Base-by-base conservation (phyloP, 1,140 invertebrate genomes). In the Mesaphorura yosii region DNA sequence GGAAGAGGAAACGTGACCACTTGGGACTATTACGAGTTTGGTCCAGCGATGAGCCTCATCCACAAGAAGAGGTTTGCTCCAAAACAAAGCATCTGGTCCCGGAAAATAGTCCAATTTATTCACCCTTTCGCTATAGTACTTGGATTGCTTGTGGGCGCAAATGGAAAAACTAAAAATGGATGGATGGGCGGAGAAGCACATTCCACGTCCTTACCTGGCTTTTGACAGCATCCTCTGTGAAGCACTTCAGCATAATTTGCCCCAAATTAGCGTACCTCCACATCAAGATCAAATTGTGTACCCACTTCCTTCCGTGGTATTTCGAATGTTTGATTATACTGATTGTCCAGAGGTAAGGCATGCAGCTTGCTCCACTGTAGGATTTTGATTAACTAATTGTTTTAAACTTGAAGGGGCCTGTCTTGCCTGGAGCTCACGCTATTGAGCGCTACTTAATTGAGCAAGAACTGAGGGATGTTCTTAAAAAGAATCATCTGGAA, bases 391-490 rank as follows among this genome's bases (percentile, higher is more conserved):
- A 42, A 10, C 10, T 42, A 42, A 10, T 42, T 42, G 23, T 19
- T 42, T 42, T n/a, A n/a, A n/a, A n/a, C n/a, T n/a, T n/a, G 10
- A 10, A 42, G 40, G 44, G 44, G 28, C 44, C 44, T 46, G 69
- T 76, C 31, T 72, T 98, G 37, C 94, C 95, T 1, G 93, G 91
- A 26, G 86, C 88, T 47, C 92, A 98, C 74, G 88, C 93, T 0
- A 96, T 98, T 57, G 96, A 98, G 70, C 76, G 95, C 61, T 98
- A 93, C 71, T 73, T 98, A 1, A 95, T 98, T 65, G 96, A 98
- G 71, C 92, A 98, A 69, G 92, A 98, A 69, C 72, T 98, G 5
- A 81, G 86, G 64, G 87, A 91, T 59, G 97, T 98, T 38, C 80
- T 98, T 55, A 83, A 91, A 67, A 85, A 86, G 59, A 82, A 92